Evolutionary conservation across 2,113 vertebrate genomes (phyloP).

Genomic region (Ceratotherium simum): DNA sequence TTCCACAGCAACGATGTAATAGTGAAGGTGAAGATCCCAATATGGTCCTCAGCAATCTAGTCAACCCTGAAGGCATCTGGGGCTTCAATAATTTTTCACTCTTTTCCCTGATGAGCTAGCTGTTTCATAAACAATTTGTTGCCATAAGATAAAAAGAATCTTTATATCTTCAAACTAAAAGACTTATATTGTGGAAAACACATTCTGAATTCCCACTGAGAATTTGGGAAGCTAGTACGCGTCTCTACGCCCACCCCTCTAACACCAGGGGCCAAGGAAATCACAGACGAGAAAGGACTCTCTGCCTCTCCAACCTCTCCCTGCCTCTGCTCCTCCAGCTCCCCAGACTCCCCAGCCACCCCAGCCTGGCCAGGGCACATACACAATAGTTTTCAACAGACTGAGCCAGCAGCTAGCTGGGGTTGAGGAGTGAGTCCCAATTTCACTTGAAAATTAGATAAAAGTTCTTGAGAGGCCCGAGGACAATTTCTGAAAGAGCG

Average conservation of each 20-base stretch:
- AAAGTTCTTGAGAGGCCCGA: not conserved
- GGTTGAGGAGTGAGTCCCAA: not conserved
- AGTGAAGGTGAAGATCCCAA: not conserved
- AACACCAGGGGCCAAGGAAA: not conserved
- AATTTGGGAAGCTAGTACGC: not conserved
- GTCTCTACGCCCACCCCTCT: not conserved
- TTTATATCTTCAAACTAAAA: not conserved
- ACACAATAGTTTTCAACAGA: not conserved
- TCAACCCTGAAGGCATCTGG: not conserved
- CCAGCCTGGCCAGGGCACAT: not conserved
- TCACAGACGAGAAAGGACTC: not conserved
- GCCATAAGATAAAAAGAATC: not conserved
- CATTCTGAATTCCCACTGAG: not conserved
- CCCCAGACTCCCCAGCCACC: not conserved
- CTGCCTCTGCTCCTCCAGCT: not conserved
- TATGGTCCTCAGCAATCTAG: not conserved
- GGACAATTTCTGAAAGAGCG: not conserved
- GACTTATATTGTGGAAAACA: not conserved
- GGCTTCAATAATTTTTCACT: not conserved
- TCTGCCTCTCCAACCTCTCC: not conserved
- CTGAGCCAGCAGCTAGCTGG: not conserved
- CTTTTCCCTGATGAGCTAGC: not conserved
- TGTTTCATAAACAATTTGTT: slow-evolving; percentile 5
- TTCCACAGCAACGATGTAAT: not conserved
- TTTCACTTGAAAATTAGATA: not conserved